phyloP scores from a whole-genome alignment of 2,113 vertebrate genomes.

The Falcunculus frontatus region DNA sequence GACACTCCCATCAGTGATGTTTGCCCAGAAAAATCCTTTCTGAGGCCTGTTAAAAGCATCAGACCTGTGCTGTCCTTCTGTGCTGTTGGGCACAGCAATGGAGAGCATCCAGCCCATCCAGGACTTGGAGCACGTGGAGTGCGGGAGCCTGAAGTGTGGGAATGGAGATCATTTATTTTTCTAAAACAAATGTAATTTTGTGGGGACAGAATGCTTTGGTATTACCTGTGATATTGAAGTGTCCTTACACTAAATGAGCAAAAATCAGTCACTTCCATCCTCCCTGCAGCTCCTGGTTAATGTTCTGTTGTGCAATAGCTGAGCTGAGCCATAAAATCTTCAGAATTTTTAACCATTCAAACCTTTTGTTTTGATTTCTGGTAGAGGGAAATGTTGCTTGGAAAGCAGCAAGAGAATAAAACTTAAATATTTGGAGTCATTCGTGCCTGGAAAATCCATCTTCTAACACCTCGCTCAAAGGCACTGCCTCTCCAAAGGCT shows the following conservation, averaged over 20 bases:
- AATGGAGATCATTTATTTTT: background rate
- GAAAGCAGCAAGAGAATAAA: background rate
- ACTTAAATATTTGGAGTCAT: background rate
- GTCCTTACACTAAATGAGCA: background rate
- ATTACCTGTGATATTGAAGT: background rate
- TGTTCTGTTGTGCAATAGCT: background rate
- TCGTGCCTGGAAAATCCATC: background rate
- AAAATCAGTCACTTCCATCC: background rate
- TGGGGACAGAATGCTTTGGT: background rate
- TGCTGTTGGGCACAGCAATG: fast-evolving
- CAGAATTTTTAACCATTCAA: background rate
- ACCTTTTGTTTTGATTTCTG: background rate
- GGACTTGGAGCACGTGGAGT: background rate
- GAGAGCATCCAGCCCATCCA: background rate
- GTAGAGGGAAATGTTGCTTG: background rate
- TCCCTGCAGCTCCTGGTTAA: background rate
- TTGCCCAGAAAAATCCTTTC: background rate
- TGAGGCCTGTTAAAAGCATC: background rate
- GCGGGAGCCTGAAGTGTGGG: background rate
- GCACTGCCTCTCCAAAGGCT: background rate
- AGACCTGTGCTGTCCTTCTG: background rate
- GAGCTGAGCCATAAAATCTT: background rate
- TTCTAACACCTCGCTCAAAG: background rate
- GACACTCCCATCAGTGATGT: background rate
- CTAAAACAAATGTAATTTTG: background rate